Base-by-base conservation (phyloP, 2,888 invertebrate species). In the Tipula confusa region DNA sequence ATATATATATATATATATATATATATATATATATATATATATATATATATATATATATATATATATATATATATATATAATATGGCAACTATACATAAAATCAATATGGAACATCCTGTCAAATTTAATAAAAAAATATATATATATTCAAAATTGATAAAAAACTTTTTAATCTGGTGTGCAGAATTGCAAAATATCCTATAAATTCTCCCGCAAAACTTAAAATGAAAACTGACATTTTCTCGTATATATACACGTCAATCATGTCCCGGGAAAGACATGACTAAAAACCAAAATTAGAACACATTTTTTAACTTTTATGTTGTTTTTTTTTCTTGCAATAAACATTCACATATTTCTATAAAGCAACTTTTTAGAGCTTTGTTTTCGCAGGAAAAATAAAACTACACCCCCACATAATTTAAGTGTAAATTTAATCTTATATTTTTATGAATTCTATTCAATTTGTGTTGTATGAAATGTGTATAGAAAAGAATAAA, bases 361-460 rank as follows among this genome's bases (percentile, higher is more conserved):
- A 43, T n/a, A 43, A 43, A 43, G 15, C n/a, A 43, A 15, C 43
- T 43, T 43, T 3, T 43, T 13, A 43, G 2, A 43, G n/a, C 43
- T 2, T 43, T n/a, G 13, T 43, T 13, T 64, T 4, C 24, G 18
- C 24, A 24, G 18, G 64, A 9, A 64, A 24, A 9, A 64, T 9
- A 64, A 64, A 24, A 64, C n/a, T 11, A 43, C 43, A 43, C 64
- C 18, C 64, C 18, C 24, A 24, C 64, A 9, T 11, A 64, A 64
- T 64, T 64, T 64, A 64, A 64, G 64, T 64, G 24, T 24, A 64
- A 64, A 64, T 64, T 64, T 64, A 24, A 64, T 64, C 64, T 64
- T 64, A 64, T n/a, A n/a, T 64, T 64, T 64, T 64, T 64, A 64
- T 64, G 64, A 64, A 64, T 64, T 24, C 64, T 24, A 64, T 24